A percentile compares a stretch with the other conserved stretches of the same genome.
phyloP scores from a whole-genome alignment of 2,888 invertebrate species.

The Eilema griseolum region DNA sequence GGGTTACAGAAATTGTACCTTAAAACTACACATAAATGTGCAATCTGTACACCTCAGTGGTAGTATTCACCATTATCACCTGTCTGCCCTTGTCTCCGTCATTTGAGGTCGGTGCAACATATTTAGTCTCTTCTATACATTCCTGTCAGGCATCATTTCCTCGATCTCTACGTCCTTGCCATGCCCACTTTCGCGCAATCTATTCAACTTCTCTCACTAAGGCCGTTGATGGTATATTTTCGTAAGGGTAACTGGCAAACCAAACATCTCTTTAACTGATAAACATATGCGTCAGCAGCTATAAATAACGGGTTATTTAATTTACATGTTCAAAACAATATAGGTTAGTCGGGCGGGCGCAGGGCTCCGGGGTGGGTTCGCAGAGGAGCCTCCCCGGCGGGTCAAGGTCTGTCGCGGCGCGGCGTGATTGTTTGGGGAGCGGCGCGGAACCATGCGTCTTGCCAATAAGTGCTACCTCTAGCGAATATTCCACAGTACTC shows the following conservation, averaged over 20 bases:
- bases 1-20: no score
- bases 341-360: conserved; percentile 11
- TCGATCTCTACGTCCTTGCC: not conserved
- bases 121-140: no score
- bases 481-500: conserved; percentile 6
- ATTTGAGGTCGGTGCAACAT: no score
- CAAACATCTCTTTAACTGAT: not conserved
- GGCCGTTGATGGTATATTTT: not conserved
- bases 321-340: conserved; percentile 11
- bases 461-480: conserved; percentile 9
- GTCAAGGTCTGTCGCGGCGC: conserved; percentile 29
- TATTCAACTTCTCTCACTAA: not conserved
- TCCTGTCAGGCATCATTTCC: not conserved
- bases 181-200: not conserved
- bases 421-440: conserved; percentile 32
- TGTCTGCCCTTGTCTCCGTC: no score
- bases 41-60: not conserved
- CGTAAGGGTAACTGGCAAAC: not conserved
- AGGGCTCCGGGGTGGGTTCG: not conserved
- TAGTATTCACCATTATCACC: no score
- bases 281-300: conserved; percentile 5
- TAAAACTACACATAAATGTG: not conserved
- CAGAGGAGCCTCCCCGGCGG: conserved; percentile 16
- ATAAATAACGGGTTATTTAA: conserved; percentile 11
- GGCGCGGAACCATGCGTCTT: conserved; percentile 18